A percentile compares a stretch with the other conserved stretches of the same genome.
Evolutionary conservation across 2,888 invertebrate genomes (phyloP).

Genomic region (Drosophila glabriapex): DNA sequence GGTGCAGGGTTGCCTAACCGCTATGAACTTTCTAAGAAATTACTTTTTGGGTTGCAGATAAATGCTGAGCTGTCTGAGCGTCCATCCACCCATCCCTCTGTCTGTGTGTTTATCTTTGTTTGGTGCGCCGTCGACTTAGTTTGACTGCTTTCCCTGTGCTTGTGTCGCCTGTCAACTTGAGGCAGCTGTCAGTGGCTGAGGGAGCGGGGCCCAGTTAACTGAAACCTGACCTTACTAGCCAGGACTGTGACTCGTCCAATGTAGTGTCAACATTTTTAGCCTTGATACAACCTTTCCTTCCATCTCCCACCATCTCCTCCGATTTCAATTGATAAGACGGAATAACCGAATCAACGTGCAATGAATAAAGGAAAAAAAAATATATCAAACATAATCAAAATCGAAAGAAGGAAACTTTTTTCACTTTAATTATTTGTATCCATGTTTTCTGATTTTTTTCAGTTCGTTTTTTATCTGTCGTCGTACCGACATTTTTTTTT

Average conservation of each 20-base stretch:
- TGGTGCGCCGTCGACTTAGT: constrained; percentile 9
- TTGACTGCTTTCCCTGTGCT: constrained; percentile 7
- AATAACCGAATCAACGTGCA: constrained; percentile 49
- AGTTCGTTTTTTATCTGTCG: constrained; percentile 17
- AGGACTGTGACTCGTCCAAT: constrained; percentile 27
- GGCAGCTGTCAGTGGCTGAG: constrained; percentile 51
- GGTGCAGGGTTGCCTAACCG: constrained; percentile 28
- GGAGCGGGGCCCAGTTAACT: constrained; percentile 18
- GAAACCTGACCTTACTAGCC: constrained; percentile 43
- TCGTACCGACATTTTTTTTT: constrained; percentile 27
- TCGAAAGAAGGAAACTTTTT: constrained; percentile 33
- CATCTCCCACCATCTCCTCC: neutral
- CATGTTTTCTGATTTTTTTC: constrained; percentile 12
- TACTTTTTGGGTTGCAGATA: constrained; percentile 70
- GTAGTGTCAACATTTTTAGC: constrained; percentile 60
- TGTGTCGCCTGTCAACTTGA: constrained; percentile 49
- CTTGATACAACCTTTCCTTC: constrained; percentile 50
- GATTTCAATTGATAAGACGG: constrained; percentile 39
- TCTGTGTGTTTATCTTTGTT: neutral
- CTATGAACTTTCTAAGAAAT: constrained; percentile 71
- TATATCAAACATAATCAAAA: constrained; percentile 43
- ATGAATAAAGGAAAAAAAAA: constrained; percentile 47
- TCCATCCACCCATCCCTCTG: neutral
- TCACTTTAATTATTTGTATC: constrained; percentile 48
- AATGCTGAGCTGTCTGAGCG: constrained; percentile 36